These are phyloP conservation scores for Homarus americanus DNA, from an alignment of 1,140 invertebrate species.

Conservation along the genomic window DNA sequence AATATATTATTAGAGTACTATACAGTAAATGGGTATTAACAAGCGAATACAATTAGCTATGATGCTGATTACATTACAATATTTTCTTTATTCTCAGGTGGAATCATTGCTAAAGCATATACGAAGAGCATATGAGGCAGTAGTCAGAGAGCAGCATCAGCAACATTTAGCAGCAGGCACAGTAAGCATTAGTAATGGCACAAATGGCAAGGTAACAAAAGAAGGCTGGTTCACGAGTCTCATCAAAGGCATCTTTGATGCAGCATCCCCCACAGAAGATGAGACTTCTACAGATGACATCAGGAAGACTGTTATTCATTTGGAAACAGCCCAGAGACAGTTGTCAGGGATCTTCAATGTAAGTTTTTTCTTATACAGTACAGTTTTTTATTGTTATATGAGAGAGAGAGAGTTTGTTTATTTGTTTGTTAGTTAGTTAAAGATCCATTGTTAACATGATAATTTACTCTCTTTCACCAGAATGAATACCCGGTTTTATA, in stretches of 20 bases:
- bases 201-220: background rate
- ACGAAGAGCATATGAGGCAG: constrained; percentile 51
- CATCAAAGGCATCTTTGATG: constrained; percentile 29
- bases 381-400: too few species aligned
- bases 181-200: background rate
- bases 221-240: constrained; percentile 7
- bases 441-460: too few species aligned
- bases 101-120: constrained; percentile 36
- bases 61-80: too few species aligned
- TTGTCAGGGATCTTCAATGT: constrained; percentile 40
- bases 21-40: too few species aligned
- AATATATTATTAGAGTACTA: too few species aligned
- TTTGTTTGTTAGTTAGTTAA: too few species aligned
- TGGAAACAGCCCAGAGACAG: constrained; percentile 47
- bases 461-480: too few species aligned
- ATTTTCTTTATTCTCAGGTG: constrained; percentile 15
- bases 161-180: constrained; percentile 11
- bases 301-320: constrained; percentile 48
- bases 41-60: too few species aligned
- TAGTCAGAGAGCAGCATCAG: constrained; percentile 54
- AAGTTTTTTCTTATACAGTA: too few species aligned
- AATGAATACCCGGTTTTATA: too few species aligned
- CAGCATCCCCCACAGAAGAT: constrained; percentile 27
- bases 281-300: constrained; percentile 43
- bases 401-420: too few species aligned